phyloP scores from a whole-genome alignment of 2,113 vertebrate genomes.

The Macquaria australasica region DNA sequence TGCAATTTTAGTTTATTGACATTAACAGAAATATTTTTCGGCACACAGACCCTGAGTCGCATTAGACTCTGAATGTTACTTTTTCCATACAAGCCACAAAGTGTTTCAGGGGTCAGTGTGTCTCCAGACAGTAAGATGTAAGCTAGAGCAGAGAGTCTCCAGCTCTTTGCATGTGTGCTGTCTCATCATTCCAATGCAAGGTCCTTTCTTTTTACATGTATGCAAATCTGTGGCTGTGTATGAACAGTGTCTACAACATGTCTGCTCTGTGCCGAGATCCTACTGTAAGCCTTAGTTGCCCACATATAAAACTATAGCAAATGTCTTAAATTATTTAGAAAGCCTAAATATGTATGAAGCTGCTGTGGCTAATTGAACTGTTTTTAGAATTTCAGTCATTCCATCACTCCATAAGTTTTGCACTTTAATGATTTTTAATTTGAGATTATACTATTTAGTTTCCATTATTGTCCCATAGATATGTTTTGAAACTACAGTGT shows the following conservation, averaged over 20 bases:
- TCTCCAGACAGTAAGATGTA: neutral
- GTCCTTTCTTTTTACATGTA: neutral
- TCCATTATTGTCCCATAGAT: neutral
- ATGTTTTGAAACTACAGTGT: neutral
- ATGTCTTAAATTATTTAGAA: slow-evolving; percentile 48
- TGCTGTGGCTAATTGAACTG: neutral
- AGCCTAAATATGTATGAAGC: slow-evolving; percentile 17
- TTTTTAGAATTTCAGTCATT: slow-evolving; percentile 28
- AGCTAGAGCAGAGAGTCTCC: neutral
- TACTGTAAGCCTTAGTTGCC: slow-evolving; percentile 24
- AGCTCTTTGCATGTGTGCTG: neutral
- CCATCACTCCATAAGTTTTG: slow-evolving; percentile 30
- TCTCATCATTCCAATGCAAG: slow-evolving; percentile 40
- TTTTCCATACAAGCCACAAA: neutral
- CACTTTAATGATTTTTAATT: slow-evolving; percentile 56
- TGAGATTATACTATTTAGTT: slow-evolving; percentile 13
- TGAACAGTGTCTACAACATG: neutral
- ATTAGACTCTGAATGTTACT: neutral
- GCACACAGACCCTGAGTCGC: neutral
- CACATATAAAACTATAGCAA: slow-evolving; percentile 5
- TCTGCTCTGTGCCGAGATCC: neutral
- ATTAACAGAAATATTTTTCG: neutral
- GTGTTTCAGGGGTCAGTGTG: neutral
- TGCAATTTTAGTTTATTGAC: neutral
- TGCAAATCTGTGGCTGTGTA: slow-evolving; percentile 5